These are phyloP conservation scores for Orthonychiurus folsomi DNA, from an alignment of 2,888 invertebrate species.

Conservation along the genomic window DNA sequence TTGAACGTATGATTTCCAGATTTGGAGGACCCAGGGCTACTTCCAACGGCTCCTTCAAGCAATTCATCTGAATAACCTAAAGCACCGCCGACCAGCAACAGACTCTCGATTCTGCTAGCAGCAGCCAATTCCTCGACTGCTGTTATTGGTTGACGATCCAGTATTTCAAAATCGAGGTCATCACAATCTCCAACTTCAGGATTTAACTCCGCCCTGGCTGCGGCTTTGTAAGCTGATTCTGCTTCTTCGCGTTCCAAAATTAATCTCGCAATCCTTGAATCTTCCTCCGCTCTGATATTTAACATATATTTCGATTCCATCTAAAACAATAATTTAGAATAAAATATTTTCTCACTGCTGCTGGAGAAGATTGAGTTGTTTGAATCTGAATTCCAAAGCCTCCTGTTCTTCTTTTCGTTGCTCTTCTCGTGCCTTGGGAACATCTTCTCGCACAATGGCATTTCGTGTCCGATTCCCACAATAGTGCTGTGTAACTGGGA, in stretches of 20 bases:
- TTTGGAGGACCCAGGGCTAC: neutral
- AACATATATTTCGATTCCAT: too few relatives aligned
- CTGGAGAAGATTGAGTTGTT: slow-evolving; percentile 46
- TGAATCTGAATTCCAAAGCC: slow-evolving; percentile 50
- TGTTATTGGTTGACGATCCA: slow-evolving; percentile 4
- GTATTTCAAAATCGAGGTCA: slow-evolving; percentile 13
- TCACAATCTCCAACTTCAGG: neutral
- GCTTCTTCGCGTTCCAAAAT: slow-evolving; percentile 53
- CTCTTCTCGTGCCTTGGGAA: slow-evolving; percentile 64
- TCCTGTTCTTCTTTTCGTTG: slow-evolving; percentile 60
- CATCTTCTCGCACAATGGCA: slow-evolving; percentile 66
- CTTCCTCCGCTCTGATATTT: slow-evolving; percentile 61
- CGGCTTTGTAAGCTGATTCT: neutral
- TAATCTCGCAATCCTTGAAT: slow-evolving; percentile 57
- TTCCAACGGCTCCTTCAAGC: slow-evolving; percentile 41
- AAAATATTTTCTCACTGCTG: slow-evolving; percentile 54
- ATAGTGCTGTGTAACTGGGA: slow-evolving; percentile 68
- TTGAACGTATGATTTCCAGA: neutral
- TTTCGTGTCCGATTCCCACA: slow-evolving; percentile 65
- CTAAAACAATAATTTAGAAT: slow-evolving; percentile 22
- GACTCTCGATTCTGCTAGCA: neutral
- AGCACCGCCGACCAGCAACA: neutral
- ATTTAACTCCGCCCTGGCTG: neutral
- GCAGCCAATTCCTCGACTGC: neutral
- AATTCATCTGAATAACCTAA: slow-evolving; percentile 48